Evolutionary conservation across 2,888 invertebrate genomes (phyloP).

Genomic region (Sericinus montela): DNA sequence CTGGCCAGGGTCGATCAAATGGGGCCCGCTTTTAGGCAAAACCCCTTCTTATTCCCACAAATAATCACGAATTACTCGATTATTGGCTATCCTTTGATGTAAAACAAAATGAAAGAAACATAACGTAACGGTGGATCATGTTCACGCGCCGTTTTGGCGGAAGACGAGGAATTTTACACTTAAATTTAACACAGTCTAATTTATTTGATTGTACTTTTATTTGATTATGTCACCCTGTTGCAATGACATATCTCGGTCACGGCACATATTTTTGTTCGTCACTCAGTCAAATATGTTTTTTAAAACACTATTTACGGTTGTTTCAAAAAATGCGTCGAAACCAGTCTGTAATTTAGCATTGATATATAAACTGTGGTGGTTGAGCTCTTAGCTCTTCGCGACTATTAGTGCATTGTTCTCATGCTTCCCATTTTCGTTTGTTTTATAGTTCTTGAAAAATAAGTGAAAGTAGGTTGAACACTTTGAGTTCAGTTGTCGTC

Average conservation of each 20-base stretch:
- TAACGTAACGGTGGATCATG: conserved; percentile 66
- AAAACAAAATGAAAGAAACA: conserved; percentile 74
- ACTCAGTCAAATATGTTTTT: conserved; percentile 43
- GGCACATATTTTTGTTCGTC: conserved; percentile 81
- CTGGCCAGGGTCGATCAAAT: conserved; percentile 65
- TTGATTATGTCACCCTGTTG: conserved; percentile 65
- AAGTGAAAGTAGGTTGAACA: conserved; percentile 5
- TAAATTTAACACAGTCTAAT: conserved; percentile 15
- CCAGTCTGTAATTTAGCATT: conserved; percentile 96
- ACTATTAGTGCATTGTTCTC: conserved; percentile 28
- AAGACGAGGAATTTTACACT: conserved; percentile 45
- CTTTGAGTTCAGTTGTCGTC: conserved; percentile 31
- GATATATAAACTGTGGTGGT: conserved; percentile 55
- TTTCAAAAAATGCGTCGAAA: conserved; percentile 94
- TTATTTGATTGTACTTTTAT: conserved; percentile 39
- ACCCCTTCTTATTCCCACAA: conserved; percentile 52
- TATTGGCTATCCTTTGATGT: conserved; percentile 75
- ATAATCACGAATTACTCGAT: conserved; percentile 46
- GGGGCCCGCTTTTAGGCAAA: conserved; percentile 52
- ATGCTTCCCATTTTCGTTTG: conserved; percentile 5
- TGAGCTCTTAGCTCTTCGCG: conserved; percentile 51
- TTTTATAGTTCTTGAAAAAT: conserved; percentile 19
- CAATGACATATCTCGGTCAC: conserved; percentile 85
- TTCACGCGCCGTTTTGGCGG: conserved; percentile 70
- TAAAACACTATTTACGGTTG: conserved; percentile 88